These are phyloP conservation scores for Caenorhabditis japonica DNA, from an alignment of 2,888 invertebrate species.

Conservation along the genomic window DNA sequence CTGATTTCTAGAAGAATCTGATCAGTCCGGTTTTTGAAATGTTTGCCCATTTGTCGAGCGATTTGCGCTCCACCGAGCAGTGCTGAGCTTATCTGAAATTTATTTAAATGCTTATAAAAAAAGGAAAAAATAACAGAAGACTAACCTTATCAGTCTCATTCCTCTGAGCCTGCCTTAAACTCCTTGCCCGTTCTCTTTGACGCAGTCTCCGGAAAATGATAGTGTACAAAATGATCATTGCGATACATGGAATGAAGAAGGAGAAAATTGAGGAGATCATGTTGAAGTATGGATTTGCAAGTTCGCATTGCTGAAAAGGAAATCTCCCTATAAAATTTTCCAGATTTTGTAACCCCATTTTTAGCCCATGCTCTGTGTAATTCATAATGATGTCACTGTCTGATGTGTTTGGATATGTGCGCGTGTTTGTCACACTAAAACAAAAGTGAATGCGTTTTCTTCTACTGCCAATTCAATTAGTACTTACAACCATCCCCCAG, in stretches of 20 bases:
- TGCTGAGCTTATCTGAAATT: conserved; percentile 71
- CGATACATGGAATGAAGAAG: conserved; percentile 97
- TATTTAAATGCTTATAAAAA: no score
- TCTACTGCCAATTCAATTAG: conserved; percentile 43
- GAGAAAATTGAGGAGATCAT: conserved; percentile 97
- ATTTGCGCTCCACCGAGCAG: conserved; percentile 75
- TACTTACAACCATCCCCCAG: conserved; percentile 24
- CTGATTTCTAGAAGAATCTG: conserved; percentile 75
- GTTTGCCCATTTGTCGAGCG: conserved; percentile 72
- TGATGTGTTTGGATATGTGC: background rate
- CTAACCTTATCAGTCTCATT: conserved; percentile 60
- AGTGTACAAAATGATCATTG: conserved; percentile 90
- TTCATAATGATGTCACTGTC: conserved; percentile 40
- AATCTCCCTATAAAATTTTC: no score
- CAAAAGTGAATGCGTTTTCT: conserved; percentile 25
- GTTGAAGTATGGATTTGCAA: conserved; percentile 97
- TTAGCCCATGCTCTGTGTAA: conserved; percentile 29
- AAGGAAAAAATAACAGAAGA: no score
- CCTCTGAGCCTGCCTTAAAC: conserved; percentile 56
- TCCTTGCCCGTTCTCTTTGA: conserved; percentile 75
- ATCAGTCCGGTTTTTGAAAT: conserved; percentile 73
- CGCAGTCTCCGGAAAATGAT: conserved; percentile 89
- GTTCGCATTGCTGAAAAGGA: conserved; percentile 84
- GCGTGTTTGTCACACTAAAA: conserved; percentile 8
- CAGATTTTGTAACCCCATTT: no score